phyloP scores from a whole-genome alignment of 2,797 vertebrate species.

The Esox lucius region DNA sequence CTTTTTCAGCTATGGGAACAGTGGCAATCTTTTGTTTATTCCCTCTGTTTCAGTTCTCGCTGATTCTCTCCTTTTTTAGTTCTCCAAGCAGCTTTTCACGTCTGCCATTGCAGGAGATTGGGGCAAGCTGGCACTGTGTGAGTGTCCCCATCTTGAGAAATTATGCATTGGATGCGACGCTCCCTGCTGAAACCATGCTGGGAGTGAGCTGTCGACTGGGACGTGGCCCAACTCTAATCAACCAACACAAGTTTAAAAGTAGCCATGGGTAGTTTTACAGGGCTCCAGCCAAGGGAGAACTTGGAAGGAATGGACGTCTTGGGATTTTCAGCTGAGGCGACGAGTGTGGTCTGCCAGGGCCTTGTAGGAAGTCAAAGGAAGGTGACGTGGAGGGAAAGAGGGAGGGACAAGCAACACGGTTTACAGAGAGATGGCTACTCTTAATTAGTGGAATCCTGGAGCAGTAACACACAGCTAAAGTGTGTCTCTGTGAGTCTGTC shows the following conservation, averaged over 20 bases:
- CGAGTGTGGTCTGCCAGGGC: conserved; percentile 10
- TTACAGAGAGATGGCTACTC: neutral
- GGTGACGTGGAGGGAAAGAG: neutral
- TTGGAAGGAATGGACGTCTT: conserved; percentile 43
- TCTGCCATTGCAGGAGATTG: conserved; percentile 59
- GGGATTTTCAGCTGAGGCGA: conserved; percentile 38
- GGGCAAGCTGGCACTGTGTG: conserved; percentile 66
- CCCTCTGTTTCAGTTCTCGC: conserved; percentile 14
- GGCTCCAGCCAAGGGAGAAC: conserved; percentile 42
- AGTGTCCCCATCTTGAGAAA: conserved; percentile 69
- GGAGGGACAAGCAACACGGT: conserved; percentile 10
- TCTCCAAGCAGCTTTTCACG: conserved; percentile 58
- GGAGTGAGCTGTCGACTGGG: conserved; percentile 63
- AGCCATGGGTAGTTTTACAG: conserved; percentile 61
- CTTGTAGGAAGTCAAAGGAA: conserved; percentile 9
- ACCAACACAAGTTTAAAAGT: conserved; percentile 69
- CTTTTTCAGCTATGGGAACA: conserved; percentile 23
- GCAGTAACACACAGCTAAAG: neutral
- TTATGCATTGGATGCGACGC: conserved; percentile 68
- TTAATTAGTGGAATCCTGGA: neutral
- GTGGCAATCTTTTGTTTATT: neutral
- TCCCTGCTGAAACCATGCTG: conserved; percentile 70
- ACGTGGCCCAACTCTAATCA: conserved; percentile 73
- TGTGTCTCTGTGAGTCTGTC: neutral
- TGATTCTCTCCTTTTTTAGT: conserved; percentile 40